Percentiles rank a stretch among this genome's conserved stretches.
phyloP scores from a whole-genome alignment of 2,113 vertebrate species.

The Ondatra zibethicus region DNA sequence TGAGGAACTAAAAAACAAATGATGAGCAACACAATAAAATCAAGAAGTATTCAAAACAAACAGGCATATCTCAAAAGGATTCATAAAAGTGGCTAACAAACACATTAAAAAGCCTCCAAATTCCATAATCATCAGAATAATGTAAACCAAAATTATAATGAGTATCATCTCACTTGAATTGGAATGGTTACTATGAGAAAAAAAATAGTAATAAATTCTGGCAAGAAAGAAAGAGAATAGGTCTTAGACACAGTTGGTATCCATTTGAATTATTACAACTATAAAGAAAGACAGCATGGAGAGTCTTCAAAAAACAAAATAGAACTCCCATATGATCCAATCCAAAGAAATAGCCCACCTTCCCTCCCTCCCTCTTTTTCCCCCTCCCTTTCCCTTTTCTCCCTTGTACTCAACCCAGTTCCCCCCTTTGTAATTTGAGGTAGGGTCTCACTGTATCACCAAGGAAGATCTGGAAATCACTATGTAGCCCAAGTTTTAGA shows the following conservation, averaged over 20 bases:
- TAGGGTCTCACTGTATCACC: neutral
- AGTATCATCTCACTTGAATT: neutral
- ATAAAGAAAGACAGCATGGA: neutral
- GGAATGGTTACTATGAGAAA: neutral
- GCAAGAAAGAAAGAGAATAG: neutral
- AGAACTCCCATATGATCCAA: neutral
- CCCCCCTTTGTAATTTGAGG: neutral
- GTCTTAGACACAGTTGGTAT: too few species aligned
- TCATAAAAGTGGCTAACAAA: neutral
- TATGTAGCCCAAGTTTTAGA: neutral
- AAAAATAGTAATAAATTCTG: neutral
- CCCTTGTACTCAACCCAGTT: neutral
- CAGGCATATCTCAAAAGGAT: neutral
- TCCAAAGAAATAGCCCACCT: neutral
- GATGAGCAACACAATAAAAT: neutral
- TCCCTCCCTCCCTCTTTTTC: too few species aligned
- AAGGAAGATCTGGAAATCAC: neutral
- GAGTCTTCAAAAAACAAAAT: neutral
- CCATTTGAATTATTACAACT: neutral
- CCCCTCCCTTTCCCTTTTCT: fast-evolving
- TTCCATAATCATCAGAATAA: neutral
- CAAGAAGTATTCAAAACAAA: neutral
- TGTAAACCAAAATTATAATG: neutral
- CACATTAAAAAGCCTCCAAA: too few species aligned
- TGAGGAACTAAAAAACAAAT: neutral